phyloP scores from a whole-genome alignment of 2,888 invertebrate species.

The Callinectes sapidus region DNA sequence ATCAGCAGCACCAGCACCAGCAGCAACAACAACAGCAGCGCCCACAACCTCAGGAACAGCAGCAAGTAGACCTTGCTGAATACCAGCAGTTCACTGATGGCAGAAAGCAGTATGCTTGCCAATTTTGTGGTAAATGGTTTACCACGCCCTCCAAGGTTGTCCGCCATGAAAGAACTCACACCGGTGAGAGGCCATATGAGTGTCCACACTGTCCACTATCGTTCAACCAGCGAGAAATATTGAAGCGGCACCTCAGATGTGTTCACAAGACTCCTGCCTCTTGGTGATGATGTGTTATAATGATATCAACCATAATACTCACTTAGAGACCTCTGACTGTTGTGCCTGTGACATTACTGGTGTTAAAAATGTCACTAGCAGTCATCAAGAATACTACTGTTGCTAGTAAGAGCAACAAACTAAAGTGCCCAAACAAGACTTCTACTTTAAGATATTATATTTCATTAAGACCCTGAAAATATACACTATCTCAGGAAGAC shows the following conservation, averaged over 20 bases:
- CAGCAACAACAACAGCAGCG: constrained; percentile 48
- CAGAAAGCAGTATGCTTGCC: constrained; percentile 55
- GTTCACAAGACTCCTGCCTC: constrained; percentile 62
- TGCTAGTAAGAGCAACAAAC: neutral
- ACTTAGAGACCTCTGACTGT: neutral
- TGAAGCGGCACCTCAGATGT: constrained; percentile 66
- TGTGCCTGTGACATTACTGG: neutral
- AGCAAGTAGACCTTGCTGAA: constrained; percentile 40
- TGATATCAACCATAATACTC: neutral
- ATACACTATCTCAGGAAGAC: constrained; percentile 19
- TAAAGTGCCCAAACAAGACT: constrained; percentile 1
- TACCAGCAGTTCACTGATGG: constrained; percentile 51
- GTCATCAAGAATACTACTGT: neutral
- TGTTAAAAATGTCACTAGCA: neutral
- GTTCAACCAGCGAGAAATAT: constrained; percentile 66
- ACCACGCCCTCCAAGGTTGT: constrained; percentile 69
- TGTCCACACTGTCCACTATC: constrained; percentile 67
- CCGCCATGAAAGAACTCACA: constrained; percentile 70
- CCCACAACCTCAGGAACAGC: constrained; percentile 50
- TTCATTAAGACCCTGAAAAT: neutral
- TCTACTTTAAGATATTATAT: neutral
- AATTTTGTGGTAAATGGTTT: constrained; percentile 69
- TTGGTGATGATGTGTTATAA: constrained; percentile 47
- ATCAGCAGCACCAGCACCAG: constrained; percentile 45
- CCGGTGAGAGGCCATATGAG: constrained; percentile 67